A percentile compares a stretch with the other conserved stretches of the same genome.
Conservation (phyloP, 2,113 vertebrate genomes). For the Sceloporus undulatus region DNA sequence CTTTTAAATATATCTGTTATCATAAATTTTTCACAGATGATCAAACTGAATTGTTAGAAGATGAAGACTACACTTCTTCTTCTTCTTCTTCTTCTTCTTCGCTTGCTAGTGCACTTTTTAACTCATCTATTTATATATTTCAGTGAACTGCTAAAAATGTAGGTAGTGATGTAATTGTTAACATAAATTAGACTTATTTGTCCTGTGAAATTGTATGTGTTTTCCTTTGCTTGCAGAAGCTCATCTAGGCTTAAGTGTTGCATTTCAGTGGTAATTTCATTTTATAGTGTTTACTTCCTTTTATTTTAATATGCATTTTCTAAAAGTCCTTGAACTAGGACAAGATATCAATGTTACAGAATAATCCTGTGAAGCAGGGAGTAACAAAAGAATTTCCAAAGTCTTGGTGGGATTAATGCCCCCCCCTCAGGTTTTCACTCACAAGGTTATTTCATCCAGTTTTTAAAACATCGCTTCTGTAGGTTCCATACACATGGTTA, state of each 20-base stretch:
- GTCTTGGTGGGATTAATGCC: too few relatives aligned
- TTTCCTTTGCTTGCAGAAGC: not conserved
- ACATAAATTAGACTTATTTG: not conserved
- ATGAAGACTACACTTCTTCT: not conserved
- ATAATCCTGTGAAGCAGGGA: too few relatives aligned
- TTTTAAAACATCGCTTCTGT: too few relatives aligned
- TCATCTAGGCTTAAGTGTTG: not conserved
- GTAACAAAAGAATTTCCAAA: too few relatives aligned
- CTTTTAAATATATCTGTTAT: conserved; percentile 32
- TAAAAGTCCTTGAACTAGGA: not conserved
- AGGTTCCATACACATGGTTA: too few relatives aligned
- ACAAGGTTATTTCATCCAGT: too few relatives aligned
- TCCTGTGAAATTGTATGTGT: not conserved
- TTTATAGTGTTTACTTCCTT: not conserved
- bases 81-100: not conserved
- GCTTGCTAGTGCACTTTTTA: accelerated
- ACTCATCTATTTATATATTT: not conserved
- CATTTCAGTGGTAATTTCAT: not conserved
- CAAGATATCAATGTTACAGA: not conserved
- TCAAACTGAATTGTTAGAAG: not conserved
- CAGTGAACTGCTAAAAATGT: not conserved
- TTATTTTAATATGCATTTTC: not conserved
- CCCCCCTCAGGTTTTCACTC: too few relatives aligned
- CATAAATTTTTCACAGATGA: conserved; percentile 22
- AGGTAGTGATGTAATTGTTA: not conserved